Evolutionary conservation across 1,140 invertebrate genomes (phyloP).

Genomic region (Mizuhopecten yessoensis): DNA sequence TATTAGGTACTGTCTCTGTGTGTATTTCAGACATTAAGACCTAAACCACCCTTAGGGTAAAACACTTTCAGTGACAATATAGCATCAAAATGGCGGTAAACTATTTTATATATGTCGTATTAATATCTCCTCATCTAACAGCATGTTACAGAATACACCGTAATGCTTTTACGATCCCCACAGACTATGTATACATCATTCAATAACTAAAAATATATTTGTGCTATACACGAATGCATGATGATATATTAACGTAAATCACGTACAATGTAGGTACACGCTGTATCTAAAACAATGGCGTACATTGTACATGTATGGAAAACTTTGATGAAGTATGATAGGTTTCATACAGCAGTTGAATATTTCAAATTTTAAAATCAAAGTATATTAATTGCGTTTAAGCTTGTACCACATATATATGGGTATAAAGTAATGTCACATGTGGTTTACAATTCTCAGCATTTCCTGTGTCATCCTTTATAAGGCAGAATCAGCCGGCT

Average conservation of each 20-base stretch:
- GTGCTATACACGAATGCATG: background rate
- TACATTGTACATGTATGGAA: no score
- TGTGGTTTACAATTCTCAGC: no score
- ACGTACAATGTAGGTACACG: background rate
- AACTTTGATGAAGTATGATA: no score
- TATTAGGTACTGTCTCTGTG: background rate
- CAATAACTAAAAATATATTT: background rate
- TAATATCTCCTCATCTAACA: background rate
- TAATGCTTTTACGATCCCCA: background rate
- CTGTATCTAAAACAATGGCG: no score
- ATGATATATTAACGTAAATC: background rate
- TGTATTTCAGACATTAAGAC: background rate
- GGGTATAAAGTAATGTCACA: no score
- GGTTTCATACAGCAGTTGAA: no score
- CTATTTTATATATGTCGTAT: background rate
- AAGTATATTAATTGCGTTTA: no score
- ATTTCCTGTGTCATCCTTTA: no score
- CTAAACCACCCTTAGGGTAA: background rate
- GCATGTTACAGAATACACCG: background rate
- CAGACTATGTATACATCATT: background rate
- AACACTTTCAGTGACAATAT: background rate
- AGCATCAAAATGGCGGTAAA: background rate
- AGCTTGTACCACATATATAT: no score
- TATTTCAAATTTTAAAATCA: no score
- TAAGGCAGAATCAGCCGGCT: no score